These are phyloP conservation scores for Rhopilema esculentum DNA, from an alignment of 30 jellyfish, hydroid and myxozoan genomes.

Conservation along the genomic window DNA sequence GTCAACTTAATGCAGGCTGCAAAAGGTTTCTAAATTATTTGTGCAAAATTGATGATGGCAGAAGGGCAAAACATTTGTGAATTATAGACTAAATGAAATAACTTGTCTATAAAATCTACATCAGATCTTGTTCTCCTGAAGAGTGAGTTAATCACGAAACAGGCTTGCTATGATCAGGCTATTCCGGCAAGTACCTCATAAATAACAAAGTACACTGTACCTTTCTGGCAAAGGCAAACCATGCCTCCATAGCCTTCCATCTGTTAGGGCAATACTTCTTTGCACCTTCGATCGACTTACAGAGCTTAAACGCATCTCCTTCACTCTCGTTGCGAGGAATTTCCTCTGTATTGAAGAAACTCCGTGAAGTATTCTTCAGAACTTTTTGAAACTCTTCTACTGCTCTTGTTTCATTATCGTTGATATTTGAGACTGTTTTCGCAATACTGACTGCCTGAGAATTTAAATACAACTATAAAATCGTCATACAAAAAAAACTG, in stretches of 20 bases:
- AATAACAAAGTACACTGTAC: constrained; percentile 26
- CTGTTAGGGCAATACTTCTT: constrained; percentile 91
- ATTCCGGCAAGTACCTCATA: too few relatives aligned
- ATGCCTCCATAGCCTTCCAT: constrained; percentile 97
- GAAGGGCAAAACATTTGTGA: too few relatives aligned
- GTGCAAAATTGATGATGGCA: too few relatives aligned
- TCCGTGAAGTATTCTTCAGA: constrained; percentile 51
- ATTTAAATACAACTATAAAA: neutral
- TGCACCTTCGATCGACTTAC: constrained; percentile 90
- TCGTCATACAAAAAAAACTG: too few relatives aligned
- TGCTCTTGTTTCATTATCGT: constrained; percentile 74
- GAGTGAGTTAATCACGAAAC: too few relatives aligned
- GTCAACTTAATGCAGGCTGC: too few relatives aligned
- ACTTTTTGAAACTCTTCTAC: constrained; percentile 77
- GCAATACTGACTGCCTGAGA: constrained; percentile 89
- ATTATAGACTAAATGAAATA: too few relatives aligned
- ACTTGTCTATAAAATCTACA: too few relatives aligned
- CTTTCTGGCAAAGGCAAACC: constrained; percentile 93
- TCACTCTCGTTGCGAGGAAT: constrained; percentile 92
- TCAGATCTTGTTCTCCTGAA: too few relatives aligned
- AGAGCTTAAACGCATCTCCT: constrained; percentile 92
- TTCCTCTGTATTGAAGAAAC: constrained; percentile 84
- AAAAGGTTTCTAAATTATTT: too few relatives aligned
- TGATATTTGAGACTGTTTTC: constrained; percentile 53
- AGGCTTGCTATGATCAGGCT: too few relatives aligned